These are phyloP conservation scores for Desmophyllum pertusum DNA, from an alignment of 92 coral and sea anemone species.

Conservation along the genomic window DNA sequence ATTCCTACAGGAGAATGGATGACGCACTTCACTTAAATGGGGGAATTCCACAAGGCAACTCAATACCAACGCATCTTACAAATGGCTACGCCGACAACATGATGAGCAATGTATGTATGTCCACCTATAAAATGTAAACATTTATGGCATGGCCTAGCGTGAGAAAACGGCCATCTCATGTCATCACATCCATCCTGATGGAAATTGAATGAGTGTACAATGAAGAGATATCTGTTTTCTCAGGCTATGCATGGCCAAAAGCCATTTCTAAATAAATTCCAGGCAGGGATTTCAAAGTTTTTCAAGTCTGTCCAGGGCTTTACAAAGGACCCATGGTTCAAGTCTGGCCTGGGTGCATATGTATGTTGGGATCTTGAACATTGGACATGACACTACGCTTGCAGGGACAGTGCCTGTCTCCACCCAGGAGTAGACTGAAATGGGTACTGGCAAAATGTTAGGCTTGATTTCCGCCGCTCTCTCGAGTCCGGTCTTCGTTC, in stretches of 20 bases:
- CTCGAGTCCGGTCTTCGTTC: too few relatives aligned
- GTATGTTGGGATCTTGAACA: background rate
- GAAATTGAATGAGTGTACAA: background rate
- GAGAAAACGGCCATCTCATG: background rate
- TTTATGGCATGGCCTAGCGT: background rate
- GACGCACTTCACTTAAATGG: conserved; percentile 41
- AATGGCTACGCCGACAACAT: conserved; percentile 68
- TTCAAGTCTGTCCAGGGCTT: background rate
- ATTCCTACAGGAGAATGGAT: conserved; percentile 36
- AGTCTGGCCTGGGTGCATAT: background rate
- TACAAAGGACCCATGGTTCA: too few relatives aligned
- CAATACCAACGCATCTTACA: conserved; percentile 58
- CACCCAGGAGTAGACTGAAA: background rate
- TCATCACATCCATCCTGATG: background rate
- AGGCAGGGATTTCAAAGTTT: background rate
- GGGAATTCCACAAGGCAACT: conserved; percentile 49
- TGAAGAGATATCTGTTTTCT: background rate
- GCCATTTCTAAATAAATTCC: background rate
- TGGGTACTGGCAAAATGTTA: too few relatives aligned
- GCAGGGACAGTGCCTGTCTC: background rate
- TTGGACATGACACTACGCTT: background rate
- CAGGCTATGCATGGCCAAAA: background rate
- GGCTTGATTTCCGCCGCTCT: too few relatives aligned
- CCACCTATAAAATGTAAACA: too few relatives aligned
- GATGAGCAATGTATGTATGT: conserved; percentile 64